Percentiles rank a stretch among this genome's conserved stretches.
Conservation (phyloP, 2,797 vertebrate genomes). For the Typhlichthys eigenmanni region DNA sequence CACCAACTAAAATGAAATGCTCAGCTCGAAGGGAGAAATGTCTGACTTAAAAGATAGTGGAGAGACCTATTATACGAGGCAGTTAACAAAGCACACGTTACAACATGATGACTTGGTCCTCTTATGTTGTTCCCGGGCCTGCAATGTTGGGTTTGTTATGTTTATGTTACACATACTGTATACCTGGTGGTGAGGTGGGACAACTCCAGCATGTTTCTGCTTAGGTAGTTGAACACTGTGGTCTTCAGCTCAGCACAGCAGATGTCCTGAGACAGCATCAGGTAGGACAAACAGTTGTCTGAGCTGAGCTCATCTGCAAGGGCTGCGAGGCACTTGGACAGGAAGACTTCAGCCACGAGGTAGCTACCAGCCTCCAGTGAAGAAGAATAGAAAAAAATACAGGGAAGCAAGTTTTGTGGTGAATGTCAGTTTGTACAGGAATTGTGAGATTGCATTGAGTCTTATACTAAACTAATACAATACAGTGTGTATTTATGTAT, state of each 20-base stretch:
- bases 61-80: no score
- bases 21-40: no score
- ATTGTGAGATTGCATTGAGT: not conserved
- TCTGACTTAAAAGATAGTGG: no score
- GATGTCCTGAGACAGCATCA: slow-evolving; percentile 71
- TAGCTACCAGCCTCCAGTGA: slow-evolving; percentile 69
- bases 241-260: slow-evolving; percentile 71
- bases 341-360: slow-evolving; percentile 72
- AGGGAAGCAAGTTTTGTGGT: no score
- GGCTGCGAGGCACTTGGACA: slow-evolving; percentile 64
- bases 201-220: slow-evolving; percentile 76
- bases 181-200: slow-evolving; percentile 45
- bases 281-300: slow-evolving; percentile 68
- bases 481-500: no score
- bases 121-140: no score
- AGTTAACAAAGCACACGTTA: no score
- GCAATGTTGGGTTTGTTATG: no score
- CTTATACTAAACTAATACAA: not conserved
- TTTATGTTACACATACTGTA: no score
- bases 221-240: slow-evolving; percentile 72
- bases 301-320: slow-evolving; percentile 63
- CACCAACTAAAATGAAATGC: no score
- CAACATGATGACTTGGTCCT: no score
- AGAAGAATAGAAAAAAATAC: not conserved
- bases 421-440: not conserved